Evolutionary conservation across 2,113 vertebrate genomes (phyloP).

Genomic region (Progne subis): DNA sequence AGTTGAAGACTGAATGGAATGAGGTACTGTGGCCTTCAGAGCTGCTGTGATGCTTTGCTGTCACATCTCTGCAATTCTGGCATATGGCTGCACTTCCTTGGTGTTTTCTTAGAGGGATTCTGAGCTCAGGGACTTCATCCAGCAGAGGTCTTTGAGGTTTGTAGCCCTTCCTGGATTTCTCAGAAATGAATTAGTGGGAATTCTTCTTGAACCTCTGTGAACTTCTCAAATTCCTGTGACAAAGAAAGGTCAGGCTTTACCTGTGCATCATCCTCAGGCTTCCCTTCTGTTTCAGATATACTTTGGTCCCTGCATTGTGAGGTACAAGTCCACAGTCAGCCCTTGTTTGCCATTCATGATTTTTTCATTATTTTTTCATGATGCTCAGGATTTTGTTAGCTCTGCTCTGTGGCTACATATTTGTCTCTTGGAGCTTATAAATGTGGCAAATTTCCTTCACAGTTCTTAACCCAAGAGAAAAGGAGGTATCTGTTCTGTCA

Average conservation of each 20-base stretch:
- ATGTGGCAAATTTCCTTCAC: not conserved
- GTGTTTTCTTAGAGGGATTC: not conserved
- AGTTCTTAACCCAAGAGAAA: not conserved
- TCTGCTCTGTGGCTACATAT: not conserved
- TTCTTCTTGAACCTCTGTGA: not conserved
- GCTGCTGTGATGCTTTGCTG: not conserved
- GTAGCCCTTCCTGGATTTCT: not conserved
- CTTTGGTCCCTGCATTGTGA: not conserved
- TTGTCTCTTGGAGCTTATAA: not conserved
- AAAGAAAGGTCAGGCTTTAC: not conserved
- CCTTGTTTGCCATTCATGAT: not conserved
- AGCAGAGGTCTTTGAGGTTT: not conserved
- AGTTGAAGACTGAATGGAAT: not conserved
- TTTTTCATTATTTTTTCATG: not conserved
- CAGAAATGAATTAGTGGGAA: not conserved
- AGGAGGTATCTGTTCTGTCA: not conserved
- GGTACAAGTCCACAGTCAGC: not conserved
- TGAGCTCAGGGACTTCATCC: not conserved
- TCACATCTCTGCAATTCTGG: not conserved
- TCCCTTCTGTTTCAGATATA: not conserved
- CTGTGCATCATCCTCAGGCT: fast-evolving
- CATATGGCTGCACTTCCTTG: not conserved
- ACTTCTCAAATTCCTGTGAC: not conserved
- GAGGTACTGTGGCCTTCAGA: not conserved
- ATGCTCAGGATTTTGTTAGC: not conserved